Evolutionary conservation across 2,113 vertebrate genomes (phyloP).

Genomic region (Microcebus lehilahytsara): DNA sequence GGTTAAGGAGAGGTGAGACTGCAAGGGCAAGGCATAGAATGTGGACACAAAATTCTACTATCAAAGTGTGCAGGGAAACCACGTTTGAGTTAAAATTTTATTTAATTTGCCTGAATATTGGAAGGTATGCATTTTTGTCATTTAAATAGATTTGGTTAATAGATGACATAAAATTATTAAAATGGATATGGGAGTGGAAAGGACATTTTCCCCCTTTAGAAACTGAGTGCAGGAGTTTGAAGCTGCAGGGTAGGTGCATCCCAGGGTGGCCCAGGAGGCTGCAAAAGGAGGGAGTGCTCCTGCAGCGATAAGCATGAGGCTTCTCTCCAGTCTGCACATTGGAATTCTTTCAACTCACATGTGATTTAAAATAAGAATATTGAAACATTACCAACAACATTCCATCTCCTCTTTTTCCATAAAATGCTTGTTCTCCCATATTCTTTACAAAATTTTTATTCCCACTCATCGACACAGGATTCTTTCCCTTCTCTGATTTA

Average conservation of each 20-base stretch:
- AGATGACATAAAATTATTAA: background rate
- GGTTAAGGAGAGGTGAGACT: background rate
- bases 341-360: background rate
- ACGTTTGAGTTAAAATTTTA: background rate
- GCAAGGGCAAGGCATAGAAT: background rate
- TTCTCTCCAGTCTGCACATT: background rate
- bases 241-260: background rate
- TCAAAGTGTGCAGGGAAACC: background rate
- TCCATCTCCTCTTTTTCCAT: background rate
- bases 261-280: no score
- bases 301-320: background rate
- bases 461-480: background rate
- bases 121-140: background rate
- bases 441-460: background rate
- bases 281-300: background rate
- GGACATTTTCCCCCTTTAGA: background rate
- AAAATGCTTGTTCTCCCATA: background rate
- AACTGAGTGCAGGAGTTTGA: background rate
- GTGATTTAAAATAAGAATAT: background rate
- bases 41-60: background rate
- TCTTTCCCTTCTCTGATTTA: background rate
- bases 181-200: background rate
- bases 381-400: background rate
- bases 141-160: slow-evolving; percentile 30
- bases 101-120: background rate